Evolutionary conservation across 2,797 vertebrate species (phyloP).

Genomic region (Clarias fuscus): DNA sequence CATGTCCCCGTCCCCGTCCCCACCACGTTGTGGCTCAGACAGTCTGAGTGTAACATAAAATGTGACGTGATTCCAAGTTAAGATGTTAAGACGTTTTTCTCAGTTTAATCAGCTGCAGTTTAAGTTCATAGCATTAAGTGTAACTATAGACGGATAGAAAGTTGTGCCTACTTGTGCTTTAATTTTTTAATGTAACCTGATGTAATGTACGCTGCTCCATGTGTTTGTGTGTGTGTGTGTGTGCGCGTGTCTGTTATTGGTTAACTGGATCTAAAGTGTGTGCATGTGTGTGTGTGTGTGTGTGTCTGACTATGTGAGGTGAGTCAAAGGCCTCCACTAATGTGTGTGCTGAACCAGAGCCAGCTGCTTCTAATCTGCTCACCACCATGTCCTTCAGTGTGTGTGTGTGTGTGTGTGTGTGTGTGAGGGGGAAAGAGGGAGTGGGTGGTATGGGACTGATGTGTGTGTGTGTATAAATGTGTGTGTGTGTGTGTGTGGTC

Average conservation of each 20-base stretch:
- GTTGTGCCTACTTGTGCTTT: not conserved
- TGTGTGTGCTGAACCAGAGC: conserved; percentile 24
- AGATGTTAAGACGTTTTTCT: not conserved
- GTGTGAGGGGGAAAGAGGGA: not conserved
- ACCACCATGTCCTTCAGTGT: conserved; percentile 20
- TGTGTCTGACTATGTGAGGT: conserved; percentile 13
- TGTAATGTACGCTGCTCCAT: not conserved
- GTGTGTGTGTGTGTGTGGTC: not conserved
- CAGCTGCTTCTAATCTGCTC: conserved; percentile 41
- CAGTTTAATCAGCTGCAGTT: not conserved
- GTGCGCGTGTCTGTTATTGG: not conserved
- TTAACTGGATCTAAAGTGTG: not conserved
- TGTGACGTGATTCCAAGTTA: no score
- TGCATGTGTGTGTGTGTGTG: not conserved
- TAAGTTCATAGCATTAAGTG: not conserved
- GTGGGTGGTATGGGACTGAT: conserved; percentile 2
- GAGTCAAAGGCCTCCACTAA: conserved; percentile 30
- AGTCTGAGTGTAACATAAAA: not conserved
- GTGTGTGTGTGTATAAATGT: not conserved
- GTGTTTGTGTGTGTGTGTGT: not conserved
- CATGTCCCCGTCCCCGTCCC: not conserved
- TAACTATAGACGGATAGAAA: not conserved
- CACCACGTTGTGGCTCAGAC: not conserved
- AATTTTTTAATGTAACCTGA: not conserved
- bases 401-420: conserved; percentile 14